A percentile compares a stretch with the other conserved stretches of the same genome.
Evolutionary conservation across 2,888 invertebrate genomes (phyloP).

Genomic region (Cheilosia pagana): DNA sequence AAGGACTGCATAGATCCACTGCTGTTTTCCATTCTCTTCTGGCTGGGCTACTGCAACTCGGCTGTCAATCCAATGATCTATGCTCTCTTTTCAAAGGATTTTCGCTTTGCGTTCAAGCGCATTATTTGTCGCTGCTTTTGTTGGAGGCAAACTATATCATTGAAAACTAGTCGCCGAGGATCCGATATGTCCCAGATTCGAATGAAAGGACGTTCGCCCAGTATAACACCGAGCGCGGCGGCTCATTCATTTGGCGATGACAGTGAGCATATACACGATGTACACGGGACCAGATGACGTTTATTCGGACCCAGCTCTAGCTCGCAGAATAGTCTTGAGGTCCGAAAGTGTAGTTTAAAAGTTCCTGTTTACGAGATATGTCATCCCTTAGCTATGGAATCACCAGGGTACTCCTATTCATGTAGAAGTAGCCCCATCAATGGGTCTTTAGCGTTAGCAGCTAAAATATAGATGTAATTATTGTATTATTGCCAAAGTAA

Average conservation of each 20-base stretch:
- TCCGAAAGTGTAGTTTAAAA: conserved; percentile 81
- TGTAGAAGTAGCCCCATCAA: conserved; percentile 52
- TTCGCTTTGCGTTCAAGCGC: conserved; percentile 96
- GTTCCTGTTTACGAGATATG: conserved; percentile 83
- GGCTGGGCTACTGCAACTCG: conserved; percentile 98
- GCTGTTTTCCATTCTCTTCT: conserved; percentile 96
- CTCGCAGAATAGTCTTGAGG: conserved; percentile 82
- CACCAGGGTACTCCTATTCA: conserved; percentile 81
- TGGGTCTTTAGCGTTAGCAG: conserved; percentile 49
- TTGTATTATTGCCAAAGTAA: no score
- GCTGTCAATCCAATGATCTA: conserved; percentile 98
- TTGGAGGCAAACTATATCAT: conserved; percentile 83
- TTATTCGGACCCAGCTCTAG: conserved; percentile 82
- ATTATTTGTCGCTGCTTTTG: conserved; percentile 95
- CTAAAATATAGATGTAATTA: conserved; percentile 37
- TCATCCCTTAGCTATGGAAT: conserved; percentile 83
- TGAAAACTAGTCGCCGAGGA: conserved; percentile 84
- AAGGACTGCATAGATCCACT: conserved; percentile 92
- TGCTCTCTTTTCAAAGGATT: conserved; percentile 97
- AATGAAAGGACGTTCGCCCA: conserved; percentile 84
- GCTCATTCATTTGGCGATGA: conserved; percentile 85
- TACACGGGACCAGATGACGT: conserved; percentile 86
- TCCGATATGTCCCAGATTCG: conserved; percentile 86
- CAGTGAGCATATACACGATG: conserved; percentile 84
- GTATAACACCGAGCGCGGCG: conserved; percentile 85